Percentiles rank a stretch among this genome's conserved stretches.
Evolutionary conservation across 2,113 vertebrate species (phyloP).

Genomic region (Malurus elegans): DNA sequence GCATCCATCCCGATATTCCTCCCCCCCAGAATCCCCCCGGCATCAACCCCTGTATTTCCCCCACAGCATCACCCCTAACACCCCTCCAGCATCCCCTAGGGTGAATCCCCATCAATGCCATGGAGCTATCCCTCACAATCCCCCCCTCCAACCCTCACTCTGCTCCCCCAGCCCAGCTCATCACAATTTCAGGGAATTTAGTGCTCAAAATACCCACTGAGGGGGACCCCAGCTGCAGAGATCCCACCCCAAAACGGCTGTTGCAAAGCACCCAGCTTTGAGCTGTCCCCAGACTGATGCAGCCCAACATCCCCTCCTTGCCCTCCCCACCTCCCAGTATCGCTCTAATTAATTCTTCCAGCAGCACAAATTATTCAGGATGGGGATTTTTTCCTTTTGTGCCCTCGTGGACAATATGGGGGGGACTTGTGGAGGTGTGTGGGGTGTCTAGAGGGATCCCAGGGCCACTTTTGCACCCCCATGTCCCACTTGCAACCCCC

Average conservation of each 20-base stretch:
- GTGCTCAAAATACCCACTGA: not conserved
- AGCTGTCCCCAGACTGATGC: not conserved
- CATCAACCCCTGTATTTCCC: no score
- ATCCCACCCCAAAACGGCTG: not conserved
- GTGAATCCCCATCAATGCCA: not conserved
- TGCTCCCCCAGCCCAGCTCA: not conserved
- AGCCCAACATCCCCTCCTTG: not conserved
- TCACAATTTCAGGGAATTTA: not conserved
- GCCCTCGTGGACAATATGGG: accelerated
- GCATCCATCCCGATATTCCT: no score
- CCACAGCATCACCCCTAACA: no score
- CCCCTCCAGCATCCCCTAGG: not conserved
- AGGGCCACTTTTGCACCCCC: not conserved
- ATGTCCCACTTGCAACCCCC: not conserved
- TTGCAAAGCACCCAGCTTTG: accelerated
- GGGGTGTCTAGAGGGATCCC: not conserved
- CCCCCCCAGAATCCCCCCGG: no score
- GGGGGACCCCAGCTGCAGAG: not conserved
- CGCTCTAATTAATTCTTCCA: not conserved
- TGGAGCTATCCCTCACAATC: not conserved
- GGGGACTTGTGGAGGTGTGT: not conserved
- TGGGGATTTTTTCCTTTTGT: not conserved
- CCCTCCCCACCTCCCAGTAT: not conserved
- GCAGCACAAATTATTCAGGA: not conserved
- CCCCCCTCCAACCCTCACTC: accelerated